These are phyloP conservation scores for Acrobasis repandana DNA, from an alignment of 2,888 invertebrate genomes.

Conservation along the genomic window DNA sequence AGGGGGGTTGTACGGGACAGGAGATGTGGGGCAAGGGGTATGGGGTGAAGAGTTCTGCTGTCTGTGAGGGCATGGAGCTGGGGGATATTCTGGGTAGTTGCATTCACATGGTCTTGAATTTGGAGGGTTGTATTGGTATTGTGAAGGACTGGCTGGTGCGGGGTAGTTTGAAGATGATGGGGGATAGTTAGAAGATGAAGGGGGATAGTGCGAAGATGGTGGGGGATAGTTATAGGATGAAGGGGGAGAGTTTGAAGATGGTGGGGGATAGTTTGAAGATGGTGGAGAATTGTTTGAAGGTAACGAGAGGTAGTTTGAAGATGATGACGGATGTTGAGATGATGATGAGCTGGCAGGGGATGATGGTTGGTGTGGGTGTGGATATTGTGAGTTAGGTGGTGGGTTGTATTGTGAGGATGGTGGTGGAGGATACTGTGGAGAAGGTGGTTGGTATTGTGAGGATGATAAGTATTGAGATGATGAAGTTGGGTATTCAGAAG, in stretches of 20 bases:
- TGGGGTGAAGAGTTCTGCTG: constrained; percentile 25
- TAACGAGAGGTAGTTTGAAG: constrained; percentile 23
- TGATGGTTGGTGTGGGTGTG: constrained; percentile 21
- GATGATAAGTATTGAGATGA: constrained; percentile 24
- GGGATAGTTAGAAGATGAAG: constrained; percentile 27
- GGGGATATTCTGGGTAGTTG: constrained; percentile 29
- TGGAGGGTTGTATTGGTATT: constrained; percentile 27
- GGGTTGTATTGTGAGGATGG: constrained; percentile 32
- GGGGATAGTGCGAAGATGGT: not conserved
- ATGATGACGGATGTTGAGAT: not conserved
- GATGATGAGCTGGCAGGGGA: constrained; percentile 32
- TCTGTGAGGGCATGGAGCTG: constrained; percentile 29
- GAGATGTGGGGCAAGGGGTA: constrained; percentile 27
- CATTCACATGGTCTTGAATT: constrained; percentile 26
- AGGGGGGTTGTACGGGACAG: constrained; percentile 26
- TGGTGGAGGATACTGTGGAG: constrained; percentile 23
- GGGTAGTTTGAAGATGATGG: constrained; percentile 32
- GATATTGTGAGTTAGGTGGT: constrained; percentile 28
- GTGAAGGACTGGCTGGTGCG: constrained; percentile 26
- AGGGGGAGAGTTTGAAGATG: constrained; percentile 23
- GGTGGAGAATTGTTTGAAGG: constrained; percentile 23
- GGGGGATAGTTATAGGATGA: constrained; percentile 22
- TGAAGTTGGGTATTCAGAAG: constrained; percentile 20
- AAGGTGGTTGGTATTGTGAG: constrained; percentile 23
- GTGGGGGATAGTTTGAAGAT: constrained; percentile 22